Evolutionary conservation across 2,113 vertebrate genomes (phyloP).

Genomic region (Sturnira hondurensis): DNA sequence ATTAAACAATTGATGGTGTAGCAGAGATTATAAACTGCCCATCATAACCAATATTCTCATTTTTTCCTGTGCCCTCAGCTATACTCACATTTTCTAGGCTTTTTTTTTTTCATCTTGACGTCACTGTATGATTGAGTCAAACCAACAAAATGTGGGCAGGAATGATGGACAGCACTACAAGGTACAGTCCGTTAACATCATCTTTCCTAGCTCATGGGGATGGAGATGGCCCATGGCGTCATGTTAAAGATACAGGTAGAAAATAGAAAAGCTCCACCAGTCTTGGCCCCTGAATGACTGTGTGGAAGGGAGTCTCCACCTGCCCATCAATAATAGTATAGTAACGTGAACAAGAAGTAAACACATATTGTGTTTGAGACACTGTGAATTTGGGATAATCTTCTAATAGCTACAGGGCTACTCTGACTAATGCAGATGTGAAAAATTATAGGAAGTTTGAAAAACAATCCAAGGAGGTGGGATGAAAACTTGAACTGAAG

Average conservation of each 20-base stretch:
- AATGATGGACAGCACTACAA: background rate
- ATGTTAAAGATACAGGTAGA: background rate
- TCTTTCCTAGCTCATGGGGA: background rate
- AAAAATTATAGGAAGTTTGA: background rate
- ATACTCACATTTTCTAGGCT: background rate
- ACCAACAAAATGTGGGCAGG: background rate
- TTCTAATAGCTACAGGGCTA: background rate
- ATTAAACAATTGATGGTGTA: background rate
- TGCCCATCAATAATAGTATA: background rate
- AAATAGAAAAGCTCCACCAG: background rate
- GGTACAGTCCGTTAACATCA: background rate
- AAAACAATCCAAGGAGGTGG: background rate
- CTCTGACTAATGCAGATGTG: background rate
- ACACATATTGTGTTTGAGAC: background rate
- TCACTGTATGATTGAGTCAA: background rate
- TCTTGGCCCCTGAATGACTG: background rate
- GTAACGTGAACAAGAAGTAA: background rate
- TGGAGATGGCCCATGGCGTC: background rate
- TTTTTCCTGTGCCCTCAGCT: background rate
- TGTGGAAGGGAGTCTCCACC: background rate
- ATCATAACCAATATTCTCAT: background rate
- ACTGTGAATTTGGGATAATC: background rate
- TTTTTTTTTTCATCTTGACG: background rate
- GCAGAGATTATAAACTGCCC: background rate
- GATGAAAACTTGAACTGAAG: background rate